Base-by-base conservation (phyloP, 37 sponge, comb jelly and placozoan genomes). In the Oopsacas minuta region DNA sequence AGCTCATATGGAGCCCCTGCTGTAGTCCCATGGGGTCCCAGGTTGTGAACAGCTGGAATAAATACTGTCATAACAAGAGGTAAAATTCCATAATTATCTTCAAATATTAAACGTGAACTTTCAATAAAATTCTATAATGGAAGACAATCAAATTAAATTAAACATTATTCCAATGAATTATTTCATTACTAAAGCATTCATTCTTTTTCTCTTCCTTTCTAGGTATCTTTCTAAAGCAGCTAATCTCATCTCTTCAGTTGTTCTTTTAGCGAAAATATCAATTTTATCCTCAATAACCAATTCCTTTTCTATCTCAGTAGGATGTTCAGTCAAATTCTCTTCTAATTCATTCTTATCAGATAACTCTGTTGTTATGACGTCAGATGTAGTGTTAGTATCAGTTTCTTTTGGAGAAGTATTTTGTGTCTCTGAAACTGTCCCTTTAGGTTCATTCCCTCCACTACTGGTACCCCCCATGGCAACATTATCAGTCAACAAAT, bases 161-260 rank as follows among this genome's bases (percentile, higher is more conserved):
- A n/a, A n/a, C n/a, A n/a, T n/a, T n/a, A n/a, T n/a, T n/a, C n/a
- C n/a, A 42, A 42, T 42, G 49, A 42, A 42, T 42, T 42, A 42
- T 15, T 17, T 42, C 15, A 15, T 15, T 8, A 42, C 49, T 42
- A 42, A 42, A 42, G 75, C 75, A n/a, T 61, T n/a, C 17, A 61
- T 25, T 5, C 75, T 25, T 61, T 61, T 61, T 34, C 7, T 61
- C 75, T 61, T 61, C 30, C 75, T 3, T n/a, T 12, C 1, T 12
- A 61, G 22, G 28, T 61, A 61, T 61, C 75, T 61, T 12, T 61
- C 75, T 61, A 61, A 12, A 61, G 75, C 75, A 34, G 75, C 75
- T 61, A 61, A 61, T 61, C 75, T 61, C 22, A 61, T 3, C 75
- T 61, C 75, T 61, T 61, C 75, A 25, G 75, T 61, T 10, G 75